phyloP scores from a whole-genome alignment of 2,888 invertebrate species.

The Bombylius discolor region DNA sequence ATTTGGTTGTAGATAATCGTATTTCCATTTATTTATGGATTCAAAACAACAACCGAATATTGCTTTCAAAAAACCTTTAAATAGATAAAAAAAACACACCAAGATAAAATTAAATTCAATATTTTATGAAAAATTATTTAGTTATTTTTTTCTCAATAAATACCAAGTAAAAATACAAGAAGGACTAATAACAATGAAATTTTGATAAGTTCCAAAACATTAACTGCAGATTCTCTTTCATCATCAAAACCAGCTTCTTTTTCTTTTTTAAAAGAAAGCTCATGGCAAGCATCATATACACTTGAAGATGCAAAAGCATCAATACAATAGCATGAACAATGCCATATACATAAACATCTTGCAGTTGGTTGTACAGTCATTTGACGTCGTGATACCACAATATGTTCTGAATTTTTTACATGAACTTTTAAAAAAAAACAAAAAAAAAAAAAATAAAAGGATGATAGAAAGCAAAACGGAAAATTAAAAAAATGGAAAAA shows the following conservation, averaged over 20 bases:
- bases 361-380: slow-evolving; percentile 21
- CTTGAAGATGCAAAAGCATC: slow-evolving; percentile 19
- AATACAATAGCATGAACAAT: slow-evolving; percentile 27
- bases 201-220: slow-evolving; percentile 8
- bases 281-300: slow-evolving; percentile 21
- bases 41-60: slow-evolving; percentile 18
- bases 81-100: neutral
- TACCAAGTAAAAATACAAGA: slow-evolving; percentile 19
- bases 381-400: slow-evolving; percentile 18
- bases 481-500: too few species aligned
- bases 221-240: slow-evolving; percentile 2
- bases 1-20: slow-evolving; percentile 22
- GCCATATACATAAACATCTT: slow-evolving; percentile 29
- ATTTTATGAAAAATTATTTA: neutral
- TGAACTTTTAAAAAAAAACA: neutral
- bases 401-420: neutral
- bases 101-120: too few species aligned
- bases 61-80: slow-evolving; percentile 23
- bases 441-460: neutral
- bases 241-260: slow-evolving; percentile 20
- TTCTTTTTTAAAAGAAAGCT: slow-evolving; percentile 14
- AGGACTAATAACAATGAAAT: slow-evolving; percentile 11
- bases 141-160: neutral
- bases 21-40: slow-evolving; percentile 18
- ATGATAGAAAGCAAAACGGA: neutral